These are phyloP conservation scores for Drosophila gunungcola DNA, from an alignment of 1,140 invertebrate genomes.

Conservation along the genomic window DNA sequence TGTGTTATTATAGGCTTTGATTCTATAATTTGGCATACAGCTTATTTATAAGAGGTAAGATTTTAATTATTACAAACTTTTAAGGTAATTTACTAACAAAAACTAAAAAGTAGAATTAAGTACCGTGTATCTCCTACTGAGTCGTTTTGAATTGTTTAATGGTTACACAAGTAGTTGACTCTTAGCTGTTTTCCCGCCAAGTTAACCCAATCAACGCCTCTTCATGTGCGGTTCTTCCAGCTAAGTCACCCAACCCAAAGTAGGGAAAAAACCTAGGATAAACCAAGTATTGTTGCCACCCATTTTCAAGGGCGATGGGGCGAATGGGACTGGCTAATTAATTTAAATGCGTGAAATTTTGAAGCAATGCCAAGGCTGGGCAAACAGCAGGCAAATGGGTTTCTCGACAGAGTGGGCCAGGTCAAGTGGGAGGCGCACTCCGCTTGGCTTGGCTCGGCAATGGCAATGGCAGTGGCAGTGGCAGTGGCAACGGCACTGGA, in stretches of 20 bases:
- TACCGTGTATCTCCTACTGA: too few relatives aligned
- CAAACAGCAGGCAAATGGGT: conserved; percentile 52
- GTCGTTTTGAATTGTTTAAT: too few relatives aligned
- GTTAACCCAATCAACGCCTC: conserved; percentile 4
- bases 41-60: too few relatives aligned
- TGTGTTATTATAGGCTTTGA: too few relatives aligned
- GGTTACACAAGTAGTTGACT: too few relatives aligned
- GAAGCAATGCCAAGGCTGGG: conserved; percentile 64
- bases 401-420: conserved; percentile 22
- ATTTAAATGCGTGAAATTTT: conserved; percentile 75
- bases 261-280: too few relatives aligned
- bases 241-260: not conserved
- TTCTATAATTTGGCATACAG: too few relatives aligned
- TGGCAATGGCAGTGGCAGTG: not conserved
- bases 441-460: not conserved
- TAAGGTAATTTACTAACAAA: too few relatives aligned
- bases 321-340: conserved; percentile 53
- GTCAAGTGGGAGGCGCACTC: conserved; percentile 48
- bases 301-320: not conserved
- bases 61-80: too few relatives aligned
- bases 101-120: too few relatives aligned
- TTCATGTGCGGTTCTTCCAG: not conserved
- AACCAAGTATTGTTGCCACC: not conserved
- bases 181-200: not conserved
- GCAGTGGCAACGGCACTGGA: conserved; percentile 42